These are phyloP conservation scores for Pelodytes ibericus DNA, from an alignment of 2,797 vertebrate genomes.

Conservation along the genomic window DNA sequence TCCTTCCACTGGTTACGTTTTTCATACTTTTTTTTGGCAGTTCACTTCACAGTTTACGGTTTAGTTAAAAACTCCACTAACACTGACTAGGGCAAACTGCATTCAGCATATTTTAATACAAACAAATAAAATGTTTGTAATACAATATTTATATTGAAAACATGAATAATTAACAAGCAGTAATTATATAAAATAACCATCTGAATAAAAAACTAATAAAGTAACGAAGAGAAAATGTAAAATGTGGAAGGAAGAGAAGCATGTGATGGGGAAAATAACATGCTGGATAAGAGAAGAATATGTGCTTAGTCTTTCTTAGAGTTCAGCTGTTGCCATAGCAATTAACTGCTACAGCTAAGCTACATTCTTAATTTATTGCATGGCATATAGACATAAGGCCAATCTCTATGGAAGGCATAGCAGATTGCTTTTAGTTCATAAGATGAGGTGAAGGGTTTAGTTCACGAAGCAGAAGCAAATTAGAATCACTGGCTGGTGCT, in stretches of 20 bases:
- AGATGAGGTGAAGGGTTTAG: slow-evolving; percentile 39
- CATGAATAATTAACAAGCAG: no score
- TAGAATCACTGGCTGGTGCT: slow-evolving; percentile 33
- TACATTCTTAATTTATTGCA: slow-evolving; percentile 44
- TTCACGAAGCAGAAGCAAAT: slow-evolving; percentile 30
- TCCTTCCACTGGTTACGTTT: no score
- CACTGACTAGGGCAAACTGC: no score
- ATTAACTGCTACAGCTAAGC: slow-evolving; percentile 46
- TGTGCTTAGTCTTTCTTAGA: slow-evolving; percentile 36
- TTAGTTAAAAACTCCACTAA: no score
- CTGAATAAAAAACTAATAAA: background rate
- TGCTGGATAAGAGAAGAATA: slow-evolving; percentile 12
- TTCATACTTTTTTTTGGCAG: no score
- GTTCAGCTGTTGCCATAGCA: slow-evolving; percentile 54
- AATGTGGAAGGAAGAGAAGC: slow-evolving; percentile 5
- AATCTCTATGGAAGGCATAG: slow-evolving; percentile 20
- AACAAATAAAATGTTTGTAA: no score
- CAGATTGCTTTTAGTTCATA: slow-evolving; percentile 39
- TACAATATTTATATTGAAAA: no score
- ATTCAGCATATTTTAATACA: no score
- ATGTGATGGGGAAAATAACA: slow-evolving; percentile 26
- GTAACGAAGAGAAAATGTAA: background rate
- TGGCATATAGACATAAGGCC: slow-evolving; percentile 30
- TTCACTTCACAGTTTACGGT: no score
- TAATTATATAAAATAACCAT: no score